Base-by-base conservation (phyloP, 2,888 invertebrate species). In the Blomia tropicalis region DNA sequence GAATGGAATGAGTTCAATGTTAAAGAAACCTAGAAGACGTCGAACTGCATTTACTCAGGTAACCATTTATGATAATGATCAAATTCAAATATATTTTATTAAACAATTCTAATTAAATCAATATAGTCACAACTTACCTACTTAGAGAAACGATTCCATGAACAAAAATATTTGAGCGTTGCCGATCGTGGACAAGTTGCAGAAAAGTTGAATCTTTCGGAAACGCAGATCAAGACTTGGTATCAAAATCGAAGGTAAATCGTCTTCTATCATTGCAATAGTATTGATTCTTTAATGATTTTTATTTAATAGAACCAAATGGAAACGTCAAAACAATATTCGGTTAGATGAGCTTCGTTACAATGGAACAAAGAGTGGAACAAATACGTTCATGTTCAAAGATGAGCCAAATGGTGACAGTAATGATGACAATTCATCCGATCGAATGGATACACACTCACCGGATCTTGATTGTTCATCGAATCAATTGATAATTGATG, bases 141-240 rank as follows among this genome's bases (percentile, higher is more conserved):
- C 74, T 76, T 92, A 68, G 91, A 92, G 75, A 78, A 90, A 69
- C 89, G 90, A 76, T 92, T 92, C 74, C 80, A 90, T 7, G 87
- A 88, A 70, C 91, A 91, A 75, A 92, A 92, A 75, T 92, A 92
- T 76, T 76, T 92, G 65, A 89, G 88, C 65, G 91, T 92, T 5
- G 89, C 90, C 0, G 92, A 92, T 72, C 78, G 92, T 43, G 88
- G 89, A 63, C 89, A 90, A 72, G 90, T 92, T 0, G 91, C 92
- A 0, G 89, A 90, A 70, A 83, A 87, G 0, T 78, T 92, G 27
- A 87, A 84, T 70, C 78, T 92, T 29, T 86, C 88, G 36, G 92
- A 92, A 76, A 92, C 91, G 0, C 92, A 92, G 70, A 90, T 92
- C 60, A 92, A 92, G 76, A 92, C 92, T 1, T 92, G 92, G 91